Conservation (phyloP, 2,888 invertebrate species). For the Fragum whitleyi region DNA sequence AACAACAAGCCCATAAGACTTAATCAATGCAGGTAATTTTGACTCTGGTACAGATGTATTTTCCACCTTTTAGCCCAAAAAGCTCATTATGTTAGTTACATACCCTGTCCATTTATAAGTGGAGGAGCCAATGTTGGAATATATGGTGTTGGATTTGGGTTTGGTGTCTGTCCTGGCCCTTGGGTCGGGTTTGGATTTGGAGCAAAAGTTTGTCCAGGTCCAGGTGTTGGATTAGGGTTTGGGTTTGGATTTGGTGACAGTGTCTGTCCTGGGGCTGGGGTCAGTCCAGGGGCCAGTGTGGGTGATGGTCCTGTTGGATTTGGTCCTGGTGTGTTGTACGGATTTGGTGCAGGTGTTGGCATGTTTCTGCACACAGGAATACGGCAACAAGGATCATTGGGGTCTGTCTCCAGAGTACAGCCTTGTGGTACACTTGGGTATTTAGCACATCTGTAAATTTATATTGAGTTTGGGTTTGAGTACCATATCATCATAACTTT, state of each 20-base stretch:
- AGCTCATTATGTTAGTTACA: no score
- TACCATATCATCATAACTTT: no score
- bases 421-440: slow-evolving; percentile 67
- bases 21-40: no score
- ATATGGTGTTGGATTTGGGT: slow-evolving; percentile 36
- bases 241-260: slow-evolving; percentile 41
- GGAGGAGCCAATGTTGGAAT: slow-evolving; percentile 68
- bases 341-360: slow-evolving; percentile 62
- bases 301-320: slow-evolving; percentile 18
- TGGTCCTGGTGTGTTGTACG: slow-evolving; percentile 45
- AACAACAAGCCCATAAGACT: no score
- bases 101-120: slow-evolving; percentile 69
- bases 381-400: slow-evolving; percentile 74
- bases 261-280: slow-evolving; percentile 44
- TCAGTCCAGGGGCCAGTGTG: slow-evolving; percentile 28
- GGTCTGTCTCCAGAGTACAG: slow-evolving; percentile 71
- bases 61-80: no score
- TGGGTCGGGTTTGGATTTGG: slow-evolving; percentile 43
- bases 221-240: slow-evolving; percentile 23
- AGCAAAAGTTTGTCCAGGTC: slow-evolving; percentile 43
- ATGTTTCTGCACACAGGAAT: slow-evolving; percentile 66
- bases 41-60: no score
- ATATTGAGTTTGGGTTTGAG: no score
- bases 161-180: slow-evolving; percentile 29
- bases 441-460: slow-evolving; percentile 64